A percentile compares a stretch with the other conserved stretches of the same genome.
Evolutionary conservation across 1,140 invertebrate genomes (phyloP).

Genomic region (Scaptomyza graminum): DNA sequence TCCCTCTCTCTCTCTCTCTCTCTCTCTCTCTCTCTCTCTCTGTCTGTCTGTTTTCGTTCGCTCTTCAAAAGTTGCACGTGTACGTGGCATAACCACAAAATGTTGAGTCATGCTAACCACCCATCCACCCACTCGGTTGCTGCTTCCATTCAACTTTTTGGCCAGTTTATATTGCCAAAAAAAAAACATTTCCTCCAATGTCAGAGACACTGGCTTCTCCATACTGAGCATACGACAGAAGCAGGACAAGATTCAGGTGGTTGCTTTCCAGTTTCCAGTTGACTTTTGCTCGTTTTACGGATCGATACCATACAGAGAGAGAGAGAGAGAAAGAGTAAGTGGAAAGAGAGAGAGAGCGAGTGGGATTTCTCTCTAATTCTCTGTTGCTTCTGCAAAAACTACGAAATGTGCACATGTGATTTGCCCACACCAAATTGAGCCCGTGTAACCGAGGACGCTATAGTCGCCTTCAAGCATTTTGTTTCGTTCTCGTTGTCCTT

Average conservation of each 20-base stretch:
- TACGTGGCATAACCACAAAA: conserved; percentile 77
- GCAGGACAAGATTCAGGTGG: conserved; percentile 60
- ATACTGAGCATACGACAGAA: not conserved
- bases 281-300: conserved; percentile 70
- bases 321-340: conserved; percentile 21
- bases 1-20: not conserved
- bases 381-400: conserved; percentile 45
- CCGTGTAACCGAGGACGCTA: conserved; percentile 48
- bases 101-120: conserved; percentile 64
- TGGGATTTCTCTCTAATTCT: conserved; percentile 14
- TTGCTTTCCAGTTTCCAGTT: conserved; percentile 80
- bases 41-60: conserved; percentile 10
- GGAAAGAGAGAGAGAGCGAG: not conserved
- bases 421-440: conserved; percentile 35
- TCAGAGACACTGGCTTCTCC: conserved; percentile 44
- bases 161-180: conserved; percentile 41
- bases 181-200: conserved; percentile 65
- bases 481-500: conserved; percentile 38
- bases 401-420: conserved; percentile 78
- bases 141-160: conserved; percentile 60
- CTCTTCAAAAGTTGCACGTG: conserved; percentile 58
- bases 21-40: not conserved
- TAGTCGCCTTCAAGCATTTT: conserved; percentile 19
- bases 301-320: conserved; percentile 56
- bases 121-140: not conserved